A percentile compares a stretch with the other conserved stretches of the same genome.
Conservation (phyloP, 2,113 vertebrate species). For the Epinephelus cyanopodus region DNA sequence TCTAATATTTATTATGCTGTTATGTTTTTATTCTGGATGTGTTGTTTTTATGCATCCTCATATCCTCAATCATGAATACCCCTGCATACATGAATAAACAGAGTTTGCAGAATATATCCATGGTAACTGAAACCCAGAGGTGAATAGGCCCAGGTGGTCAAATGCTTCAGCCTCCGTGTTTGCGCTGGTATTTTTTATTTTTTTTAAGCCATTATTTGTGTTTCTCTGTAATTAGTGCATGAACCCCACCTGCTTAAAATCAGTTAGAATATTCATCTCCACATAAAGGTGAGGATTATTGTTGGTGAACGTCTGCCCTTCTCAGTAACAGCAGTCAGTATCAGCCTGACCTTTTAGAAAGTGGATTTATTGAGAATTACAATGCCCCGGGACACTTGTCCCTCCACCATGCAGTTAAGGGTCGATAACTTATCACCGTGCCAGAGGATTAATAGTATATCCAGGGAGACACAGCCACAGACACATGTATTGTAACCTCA, state of each 20-base stretch:
- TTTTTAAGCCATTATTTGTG: conserved; percentile 19
- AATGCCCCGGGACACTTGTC: conserved; percentile 63
- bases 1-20: conserved; percentile 24
- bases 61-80: conserved; percentile 48
- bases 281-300: conserved; percentile 21
- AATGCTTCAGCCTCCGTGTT: conserved; percentile 26
- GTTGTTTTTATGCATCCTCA: conserved; percentile 57
- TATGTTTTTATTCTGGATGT: conserved; percentile 33
- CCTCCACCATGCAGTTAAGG: conserved; percentile 50
- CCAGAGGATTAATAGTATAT: conserved; percentile 65
- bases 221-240: conserved; percentile 12
- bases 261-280: conserved; percentile 16
- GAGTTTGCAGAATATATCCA: conserved; percentile 55
- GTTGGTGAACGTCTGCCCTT: conserved; percentile 47
- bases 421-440: conserved; percentile 69
- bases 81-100: conserved; percentile 64
- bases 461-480: conserved; percentile 29
- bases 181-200: conserved; percentile 17
- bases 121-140: conserved; percentile 61
- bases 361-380: conserved; percentile 66
- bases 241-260: conserved; percentile 37
- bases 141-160: conserved; percentile 62
- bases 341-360: conserved; percentile 66
- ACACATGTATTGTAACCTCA: conserved; percentile 4
- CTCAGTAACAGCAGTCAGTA: conserved; percentile 47